Evolutionary conservation across 2,113 vertebrate genomes (phyloP), one percentile per base, ranked within the genome.

Genomic region (Progne subis): DNA sequence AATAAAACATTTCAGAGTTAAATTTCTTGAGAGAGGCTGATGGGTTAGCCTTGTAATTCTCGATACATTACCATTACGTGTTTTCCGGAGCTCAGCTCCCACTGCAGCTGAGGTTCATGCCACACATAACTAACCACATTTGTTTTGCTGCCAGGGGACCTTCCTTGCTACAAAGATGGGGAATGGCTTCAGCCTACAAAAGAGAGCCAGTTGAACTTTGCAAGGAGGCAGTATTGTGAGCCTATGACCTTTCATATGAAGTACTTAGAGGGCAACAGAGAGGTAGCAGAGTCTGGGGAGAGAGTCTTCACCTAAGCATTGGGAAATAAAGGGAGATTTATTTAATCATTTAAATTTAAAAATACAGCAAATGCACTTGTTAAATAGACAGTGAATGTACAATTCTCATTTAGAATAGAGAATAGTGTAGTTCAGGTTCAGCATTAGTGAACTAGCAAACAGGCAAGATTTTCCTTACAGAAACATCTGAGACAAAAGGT

Each of bases 91-190:
- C 88, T 81, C 69, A 92, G 93, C 74, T 96, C 95, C 95, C 94
- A 92, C 0, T 26, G 88, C 95, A 95, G 82, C 95, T 88, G 86
- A 90, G 93, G 93, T 96, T 96, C 94, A 94, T 88, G 95, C 93
- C 90, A 94, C 93, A 92, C 72, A 86, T 96, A 97, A 96, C 96
- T 93, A 96, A 95, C 82, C 94, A 90, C 88, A 93, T 96, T 93
- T 97, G 92, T 95, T 96, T 93, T 93, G 79, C 92, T 96, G 88
- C 85, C 95, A 97, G 82, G 94, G 85, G 95, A 96, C 79, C 67
- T 91, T 87, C 76, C 82, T 67, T 64, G 90, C 79, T 82, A 76
- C 5, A 0, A 60, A 86, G 86, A 78, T 61, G 72, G 93, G 93
- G 79, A 94, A 90, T 78, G 82, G 88, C 86, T 94, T 92, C 82